phyloP scores from a whole-genome alignment of 2,113 vertebrate genomes.

The Clarias macrocephalus region DNA sequence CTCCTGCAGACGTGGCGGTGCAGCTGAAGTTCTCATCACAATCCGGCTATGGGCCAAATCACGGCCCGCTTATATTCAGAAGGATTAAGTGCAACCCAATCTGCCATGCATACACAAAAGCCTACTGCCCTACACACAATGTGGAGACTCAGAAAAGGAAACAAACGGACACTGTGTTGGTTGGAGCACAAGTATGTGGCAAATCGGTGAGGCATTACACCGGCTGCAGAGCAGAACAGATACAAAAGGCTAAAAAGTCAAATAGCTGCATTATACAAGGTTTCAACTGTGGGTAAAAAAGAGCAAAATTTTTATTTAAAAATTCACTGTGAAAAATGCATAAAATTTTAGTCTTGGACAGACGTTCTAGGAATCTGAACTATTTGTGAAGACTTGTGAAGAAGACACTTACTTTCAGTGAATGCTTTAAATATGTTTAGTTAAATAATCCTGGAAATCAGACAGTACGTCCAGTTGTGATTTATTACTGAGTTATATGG shows the following conservation, averaged over 20 bases:
- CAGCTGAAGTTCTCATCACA: conserved; percentile 34
- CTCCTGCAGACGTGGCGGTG: conserved; percentile 30
- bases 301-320: no score
- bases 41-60: conserved; percentile 18
- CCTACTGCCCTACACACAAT: conserved; percentile 17
- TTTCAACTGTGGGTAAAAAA: background rate
- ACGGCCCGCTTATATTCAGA: conserved; percentile 25
- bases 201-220: conserved; percentile 34
- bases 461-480: background rate
- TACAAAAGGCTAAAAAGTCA: conserved; percentile 21
- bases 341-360: background rate
- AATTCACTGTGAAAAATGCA: background rate
- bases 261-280: conserved; percentile 1
- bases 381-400: background rate
- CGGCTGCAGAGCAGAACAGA: conserved; percentile 3
- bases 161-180: conserved; percentile 29
- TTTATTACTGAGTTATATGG: background rate
- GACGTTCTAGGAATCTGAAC: background rate
- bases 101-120: conserved; percentile 34
- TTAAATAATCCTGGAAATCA: background rate
- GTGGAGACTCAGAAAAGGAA: conserved; percentile 28
- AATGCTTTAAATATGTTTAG: background rate
- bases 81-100: conserved; percentile 45
- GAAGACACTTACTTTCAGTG: background rate
- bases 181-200: conserved; percentile 14